Evolutionary conservation across 2,797 vertebrate genomes (phyloP), one percentile per base, ranked within the genome.

Genomic region (Syngnathus acus): DNA sequence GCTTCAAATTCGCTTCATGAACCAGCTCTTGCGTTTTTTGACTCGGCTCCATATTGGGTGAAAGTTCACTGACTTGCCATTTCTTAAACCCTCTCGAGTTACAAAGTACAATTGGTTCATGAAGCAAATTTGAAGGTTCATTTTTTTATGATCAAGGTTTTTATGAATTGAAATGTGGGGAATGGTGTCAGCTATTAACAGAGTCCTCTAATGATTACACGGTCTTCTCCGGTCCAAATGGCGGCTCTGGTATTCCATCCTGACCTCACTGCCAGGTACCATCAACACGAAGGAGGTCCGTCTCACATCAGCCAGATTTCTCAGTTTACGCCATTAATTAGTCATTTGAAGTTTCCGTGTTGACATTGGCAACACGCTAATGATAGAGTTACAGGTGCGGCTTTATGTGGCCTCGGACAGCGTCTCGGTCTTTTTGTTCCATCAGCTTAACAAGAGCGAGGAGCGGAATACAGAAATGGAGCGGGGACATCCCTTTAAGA

Each of bases 401-500:
- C 58, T 62, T 70, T 73, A 69, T 63, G 43, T 83, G 66, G 69
- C 67, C 70, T 73, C 65, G 68, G 11, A 59, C 65, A 4, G 43
- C 11, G 45, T 64, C 26, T n/a, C 23, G 5, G 11, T 61, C 37
- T 62, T 14, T 62, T 7, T 23, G 62, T 47, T 23, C 16, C 21
- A 32, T 17, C 13, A 37, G 55, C 26, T 37, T 37, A 57, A 38
- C 55, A 17, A 17, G 32, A 37, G 42, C 40, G 66, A 74, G 67
- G 68, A 70, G 72, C 62, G 75, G 84, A 78, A 86, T 80, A 87
- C 78, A 86, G 80, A 75, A 80, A 65, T 77, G 78, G 81, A 88
- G 88, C 80, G 87, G 88, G 86, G 88, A 86, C 88, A 87, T 89
- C 81, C 88, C 89, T 90, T 87, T 70, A 84, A 88, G 78, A 84